Evolutionary conservation across 2,113 vertebrate species (phyloP).

Genomic region (Nerophis ophidion): DNA sequence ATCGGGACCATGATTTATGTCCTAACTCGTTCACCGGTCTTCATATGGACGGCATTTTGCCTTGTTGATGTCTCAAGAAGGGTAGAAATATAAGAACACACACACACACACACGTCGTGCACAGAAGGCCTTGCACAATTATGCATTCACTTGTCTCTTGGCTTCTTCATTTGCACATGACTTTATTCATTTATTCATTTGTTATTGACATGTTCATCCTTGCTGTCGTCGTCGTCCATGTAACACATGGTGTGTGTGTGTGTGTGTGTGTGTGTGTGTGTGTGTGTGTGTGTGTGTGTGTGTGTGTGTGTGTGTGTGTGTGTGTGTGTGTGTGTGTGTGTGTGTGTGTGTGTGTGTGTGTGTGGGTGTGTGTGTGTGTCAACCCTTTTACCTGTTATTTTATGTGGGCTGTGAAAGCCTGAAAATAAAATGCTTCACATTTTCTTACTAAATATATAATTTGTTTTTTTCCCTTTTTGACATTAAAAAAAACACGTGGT

Average conservation of each 20-base stretch:
- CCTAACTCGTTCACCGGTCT: too few relatives aligned
- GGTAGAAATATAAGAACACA: constrained; percentile 20
- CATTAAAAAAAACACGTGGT: too few relatives aligned
- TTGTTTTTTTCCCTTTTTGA: too few relatives aligned
- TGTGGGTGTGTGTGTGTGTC: not conserved
- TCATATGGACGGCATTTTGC: too few relatives aligned
- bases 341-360: not conserved
- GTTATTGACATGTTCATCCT: constrained; percentile 46
- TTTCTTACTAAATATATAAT: too few relatives aligned
- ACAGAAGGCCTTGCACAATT: constrained; percentile 50
- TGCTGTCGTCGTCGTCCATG: constrained; percentile 37
- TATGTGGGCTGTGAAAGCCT: too few relatives aligned
- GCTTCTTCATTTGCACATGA: constrained; percentile 53
- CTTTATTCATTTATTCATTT: constrained; percentile 57
- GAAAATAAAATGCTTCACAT: too few relatives aligned
- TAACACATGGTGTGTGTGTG: constrained; percentile 19
- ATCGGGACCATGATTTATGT: too few relatives aligned
- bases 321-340: too few relatives aligned
- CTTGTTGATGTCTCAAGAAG: too few relatives aligned
- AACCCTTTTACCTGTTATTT: not conserved
- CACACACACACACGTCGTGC: constrained; percentile 22
- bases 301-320: not conserved
- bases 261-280: constrained; percentile 10
- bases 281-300: constrained; percentile 14
- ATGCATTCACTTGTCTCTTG: constrained; percentile 47